Evolutionary conservation across 2,797 vertebrate species (phyloP).

Genomic region (Chaunax sp.): DNA sequence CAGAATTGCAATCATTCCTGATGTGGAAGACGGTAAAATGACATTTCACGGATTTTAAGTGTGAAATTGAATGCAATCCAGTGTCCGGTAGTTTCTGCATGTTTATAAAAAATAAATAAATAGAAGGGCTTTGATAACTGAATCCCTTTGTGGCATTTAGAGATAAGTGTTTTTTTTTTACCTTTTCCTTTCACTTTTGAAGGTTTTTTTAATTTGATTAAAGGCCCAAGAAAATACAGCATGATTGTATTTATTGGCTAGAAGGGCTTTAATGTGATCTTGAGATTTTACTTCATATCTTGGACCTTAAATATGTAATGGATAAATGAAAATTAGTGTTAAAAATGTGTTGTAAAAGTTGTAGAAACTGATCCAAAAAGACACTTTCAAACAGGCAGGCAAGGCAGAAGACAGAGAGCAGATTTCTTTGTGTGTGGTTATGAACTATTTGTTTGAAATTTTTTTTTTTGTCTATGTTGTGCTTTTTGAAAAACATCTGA

Average conservation of each 20-base stretch:
- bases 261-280: conserved; percentile 8
- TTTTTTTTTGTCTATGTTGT: conserved; percentile 36
- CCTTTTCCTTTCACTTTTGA: conserved; percentile 2
- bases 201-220: conserved; percentile 18
- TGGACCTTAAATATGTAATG: not conserved
- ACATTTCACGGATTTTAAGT: conserved; percentile 36
- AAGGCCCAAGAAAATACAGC: conserved; percentile 5
- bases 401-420: conserved; percentile 20
- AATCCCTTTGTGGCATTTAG: conserved; percentile 18
- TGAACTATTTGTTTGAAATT: conserved; percentile 27
- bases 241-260: not conserved
- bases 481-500: conserved; percentile 38
- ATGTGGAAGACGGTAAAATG: conserved; percentile 92
- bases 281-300: not conserved
- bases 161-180: not conserved
- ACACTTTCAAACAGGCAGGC: conserved; percentile 17
- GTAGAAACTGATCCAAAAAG: conserved; percentile 3
- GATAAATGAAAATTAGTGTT: conserved; percentile 7
- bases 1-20: conserved; percentile 87
- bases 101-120: conserved; percentile 8
- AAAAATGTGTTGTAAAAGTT: conserved; percentile 12
- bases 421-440: conserved; percentile 20
- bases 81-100: conserved; percentile 8
- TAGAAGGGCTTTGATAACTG: conserved; percentile 30
- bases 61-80: conserved; percentile 23